Evolutionary conservation across 1,140 invertebrate genomes (phyloP), one percentile per base, ranked within the genome.

Genomic region (Andricus grossulariae): DNA sequence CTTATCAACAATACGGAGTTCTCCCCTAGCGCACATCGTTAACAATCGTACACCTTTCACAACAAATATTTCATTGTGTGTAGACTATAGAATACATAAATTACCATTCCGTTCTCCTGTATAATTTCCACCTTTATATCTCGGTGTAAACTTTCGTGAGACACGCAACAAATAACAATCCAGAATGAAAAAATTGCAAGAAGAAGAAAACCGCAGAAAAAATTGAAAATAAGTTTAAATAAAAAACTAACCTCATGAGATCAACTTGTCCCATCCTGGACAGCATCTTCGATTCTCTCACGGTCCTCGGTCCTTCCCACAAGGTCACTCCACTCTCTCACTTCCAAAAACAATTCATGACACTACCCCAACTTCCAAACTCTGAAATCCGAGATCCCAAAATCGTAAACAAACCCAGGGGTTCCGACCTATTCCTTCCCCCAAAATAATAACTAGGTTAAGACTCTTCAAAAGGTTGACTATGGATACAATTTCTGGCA

Each of bases 291-390:
- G 60, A 66, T 32, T 66, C 60, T n/a, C 13, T 66, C 60, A 32
- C 60, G 25, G 60, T 66, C 39, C n/a, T 25, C 60, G 25, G 60
- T 66, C n/a, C 39, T 25, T 32, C 60, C 60, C 60, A 66, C 60
- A 66, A 66, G 60, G 60, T 66, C 60, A 66, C 57, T 39, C 21
- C 57, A 66, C 60, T 66, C 13, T n/a, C 25, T 66, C 60, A 66
- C 60, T 66, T 45, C 16, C 3, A n/a, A 66, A 13, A 16, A 66
- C 25, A 66, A 66, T 21, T 66, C 60, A 66, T 66, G 60, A 45
- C 60, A 66, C 60, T 66, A 66, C 25, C 21, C n/a, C 60, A 15
- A 66, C 60, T 66, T 66, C 32, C 32, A 13, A n/a, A 8, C 60
- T 39, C 60, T 16, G 8, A 66, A 66, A 66, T n/a, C 6, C 11